Evolutionary conservation across 2,113 vertebrate species (phyloP).

Genomic region (Calonectris borealis): DNA sequence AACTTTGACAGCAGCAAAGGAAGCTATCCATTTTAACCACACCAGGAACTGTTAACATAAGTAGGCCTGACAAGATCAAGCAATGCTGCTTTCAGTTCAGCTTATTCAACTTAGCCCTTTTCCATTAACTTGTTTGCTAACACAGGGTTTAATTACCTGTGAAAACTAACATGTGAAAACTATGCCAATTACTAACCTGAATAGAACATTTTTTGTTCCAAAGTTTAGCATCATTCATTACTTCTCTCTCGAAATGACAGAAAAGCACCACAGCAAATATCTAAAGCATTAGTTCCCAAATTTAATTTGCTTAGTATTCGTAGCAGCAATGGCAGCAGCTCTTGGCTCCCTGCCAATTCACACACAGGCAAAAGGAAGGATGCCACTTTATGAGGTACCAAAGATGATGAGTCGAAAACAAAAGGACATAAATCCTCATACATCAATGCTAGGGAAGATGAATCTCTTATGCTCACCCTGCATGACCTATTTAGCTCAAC

Average conservation of each 20-base stretch:
- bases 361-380: neutral
- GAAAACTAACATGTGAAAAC: neutral
- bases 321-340: neutral
- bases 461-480: neutral
- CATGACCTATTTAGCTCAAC: neutral
- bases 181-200: neutral
- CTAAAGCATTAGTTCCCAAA: neutral
- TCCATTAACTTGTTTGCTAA: neutral
- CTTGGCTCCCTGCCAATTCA: neutral
- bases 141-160: neutral
- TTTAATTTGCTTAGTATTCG: neutral
- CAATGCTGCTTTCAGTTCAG: neutral
- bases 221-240: neutral
- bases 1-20: neutral
- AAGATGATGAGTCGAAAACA: neutral
- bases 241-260: neutral
- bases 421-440: neutral
- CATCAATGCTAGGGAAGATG: neutral
- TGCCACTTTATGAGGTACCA: neutral
- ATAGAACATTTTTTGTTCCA: neutral
- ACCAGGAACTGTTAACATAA: neutral
- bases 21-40: neutral
- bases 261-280: neutral
- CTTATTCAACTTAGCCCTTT: neutral
- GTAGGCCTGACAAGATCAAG: neutral